Base-by-base conservation (phyloP, 1,140 invertebrate genomes). In the Microvelia longipes region DNA sequence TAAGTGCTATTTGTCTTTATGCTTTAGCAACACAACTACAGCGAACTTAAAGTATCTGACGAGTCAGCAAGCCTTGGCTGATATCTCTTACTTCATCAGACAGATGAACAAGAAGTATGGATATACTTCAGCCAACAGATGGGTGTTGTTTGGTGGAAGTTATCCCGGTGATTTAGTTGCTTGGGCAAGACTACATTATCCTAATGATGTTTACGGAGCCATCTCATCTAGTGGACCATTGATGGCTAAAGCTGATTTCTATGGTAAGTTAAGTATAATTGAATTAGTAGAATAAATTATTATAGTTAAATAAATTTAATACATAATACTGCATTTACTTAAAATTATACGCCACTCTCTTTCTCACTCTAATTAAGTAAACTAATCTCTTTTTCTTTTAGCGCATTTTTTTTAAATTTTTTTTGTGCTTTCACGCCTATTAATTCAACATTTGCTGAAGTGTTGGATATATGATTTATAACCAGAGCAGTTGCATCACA, bases 111-210 rank as follows among this genome's bases (percentile, higher is more conserved):
- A 79, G 2, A 78, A 86, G 73, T 85, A 88, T 70, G 83, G 87
- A 29, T 79, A 94, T 50, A 78, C 80, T 0, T 75, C 77, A 14
- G 77, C 81, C 25, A 84, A 85, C n/a, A 93, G 92, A 81, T 95
- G 93, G 90, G 88, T 98, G 70, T 87, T 87, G 1, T 96, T 97
- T 79, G 94, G 95, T 29, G 94, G 94, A 1, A 95, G 92, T 0
- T 98, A 98, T 80, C 88, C 93, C 1, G 94, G 94, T 66, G 90
- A 89, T 1, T 79, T 97, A 63, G 90, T 92, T 19, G 94, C 93
- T 11, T 97, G 94, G 94, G 82, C 91, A 67, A 81, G 94, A 68
- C 77, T 87, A 11, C 96, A 96, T 79, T 97, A 95, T 81, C 93
- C 94, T 1, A 88, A 96, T 81, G 80, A 96, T 2, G 86, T 95